phyloP scores from a whole-genome alignment of 2,888 invertebrate species.

The Masnerella sp. region DNA sequence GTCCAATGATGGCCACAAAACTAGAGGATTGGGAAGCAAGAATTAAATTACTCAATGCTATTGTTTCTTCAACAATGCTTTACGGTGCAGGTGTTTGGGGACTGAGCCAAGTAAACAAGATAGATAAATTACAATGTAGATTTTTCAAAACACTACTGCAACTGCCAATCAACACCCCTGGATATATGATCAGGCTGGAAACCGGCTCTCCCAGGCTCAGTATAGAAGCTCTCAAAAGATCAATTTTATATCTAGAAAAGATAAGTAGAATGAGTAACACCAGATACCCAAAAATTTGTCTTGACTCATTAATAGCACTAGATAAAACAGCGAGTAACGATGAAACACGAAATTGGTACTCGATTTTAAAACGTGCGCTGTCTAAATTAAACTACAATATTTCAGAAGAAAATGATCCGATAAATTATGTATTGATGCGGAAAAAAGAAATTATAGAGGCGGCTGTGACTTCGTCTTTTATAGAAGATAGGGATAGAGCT shows the following conservation, averaged over 20 bases:
- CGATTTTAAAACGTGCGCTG: neutral
- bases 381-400: neutral
- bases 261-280: neutral
- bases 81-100: constrained; percentile 17
- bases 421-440: neutral
- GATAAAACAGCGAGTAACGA: neutral
- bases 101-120: constrained; percentile 1
- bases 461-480: neutral
- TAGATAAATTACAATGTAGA: constrained; percentile 14
- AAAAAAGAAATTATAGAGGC: neutral
- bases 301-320: constrained; percentile 2
- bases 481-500: neutral
- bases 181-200: constrained; percentile 1
- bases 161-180: constrained; percentile 1
- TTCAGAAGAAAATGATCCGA: neutral
- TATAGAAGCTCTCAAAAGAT: neutral
- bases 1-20: neutral
- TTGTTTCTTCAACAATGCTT: constrained; percentile 7
- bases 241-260: neutral
- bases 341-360: constrained; percentile 9
- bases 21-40: neutral
- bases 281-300: neutral
- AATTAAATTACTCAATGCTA: constrained; percentile 13
- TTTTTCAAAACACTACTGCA: constrained; percentile 1
- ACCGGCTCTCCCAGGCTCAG: neutral